These are phyloP conservation scores for Coelopa pilipes DNA, from an alignment of 2,888 invertebrate genomes.

Conservation along the genomic window DNA sequence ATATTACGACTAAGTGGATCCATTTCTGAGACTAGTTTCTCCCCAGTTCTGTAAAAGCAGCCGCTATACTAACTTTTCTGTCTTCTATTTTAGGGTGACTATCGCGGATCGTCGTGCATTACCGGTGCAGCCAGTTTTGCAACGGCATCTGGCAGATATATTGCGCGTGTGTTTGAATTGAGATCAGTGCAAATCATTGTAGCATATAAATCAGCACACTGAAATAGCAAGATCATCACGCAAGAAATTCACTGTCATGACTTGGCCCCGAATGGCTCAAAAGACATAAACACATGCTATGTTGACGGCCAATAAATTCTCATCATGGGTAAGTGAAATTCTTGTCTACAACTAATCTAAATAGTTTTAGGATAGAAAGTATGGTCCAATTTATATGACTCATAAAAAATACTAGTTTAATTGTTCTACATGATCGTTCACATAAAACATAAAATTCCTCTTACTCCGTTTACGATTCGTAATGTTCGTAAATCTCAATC, in stretches of 20 bases:
- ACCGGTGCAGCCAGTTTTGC: conserved; percentile 10
- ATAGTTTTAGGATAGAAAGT: neutral
- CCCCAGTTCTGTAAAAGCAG: too few relatives aligned
- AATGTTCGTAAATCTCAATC: neutral
- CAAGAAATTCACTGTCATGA: neutral
- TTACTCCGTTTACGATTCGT: neutral
- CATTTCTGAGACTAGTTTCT: neutral
- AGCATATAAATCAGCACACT: conserved; percentile 6
- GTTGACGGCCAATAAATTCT: neutral
- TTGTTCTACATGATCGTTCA: neutral
- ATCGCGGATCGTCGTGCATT: neutral
- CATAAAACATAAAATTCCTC: neutral
- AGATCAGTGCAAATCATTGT: conserved; percentile 14
- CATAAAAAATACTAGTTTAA: neutral
- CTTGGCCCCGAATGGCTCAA: neutral
- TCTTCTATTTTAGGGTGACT: neutral
- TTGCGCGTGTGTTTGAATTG: conserved; percentile 18
- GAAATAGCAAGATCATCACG: neutral
- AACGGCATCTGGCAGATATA: neutral
- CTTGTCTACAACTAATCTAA: neutral
- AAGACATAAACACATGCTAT: neutral
- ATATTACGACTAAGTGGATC: too few relatives aligned
- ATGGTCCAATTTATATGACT: neutral
- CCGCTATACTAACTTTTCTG: neutral
- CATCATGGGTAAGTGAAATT: neutral